Percentiles rank a stretch among this genome's conserved stretches.
These are phyloP conservation scores for Ciconia maguari DNA, from an alignment of 2,113 vertebrate genomes.

Conservation along the genomic window DNA sequence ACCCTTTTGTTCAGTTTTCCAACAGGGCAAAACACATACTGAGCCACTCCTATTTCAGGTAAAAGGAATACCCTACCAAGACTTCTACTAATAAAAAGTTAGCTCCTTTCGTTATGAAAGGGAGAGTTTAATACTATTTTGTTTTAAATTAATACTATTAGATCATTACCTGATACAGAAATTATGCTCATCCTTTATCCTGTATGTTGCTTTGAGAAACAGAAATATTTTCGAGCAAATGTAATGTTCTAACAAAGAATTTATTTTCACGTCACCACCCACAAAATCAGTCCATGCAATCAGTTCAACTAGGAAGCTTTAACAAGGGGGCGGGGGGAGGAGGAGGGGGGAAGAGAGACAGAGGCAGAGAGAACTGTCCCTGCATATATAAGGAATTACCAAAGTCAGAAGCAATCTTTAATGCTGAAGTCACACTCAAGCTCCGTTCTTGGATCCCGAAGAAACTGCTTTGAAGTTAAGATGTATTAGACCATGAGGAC, in stretches of 20 bases:
- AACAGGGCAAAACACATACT: neutral
- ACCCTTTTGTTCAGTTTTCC: neutral
- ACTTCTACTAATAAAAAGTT: neutral
- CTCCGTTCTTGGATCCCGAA: neutral
- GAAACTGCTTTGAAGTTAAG: constrained; percentile 17
- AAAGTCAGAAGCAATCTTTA: constrained; percentile 8
- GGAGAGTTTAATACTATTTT: neutral
- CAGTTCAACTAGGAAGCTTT: neutral
- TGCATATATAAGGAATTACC: neutral
- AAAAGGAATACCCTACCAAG: neutral
- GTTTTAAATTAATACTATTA: neutral
- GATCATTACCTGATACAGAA: neutral
- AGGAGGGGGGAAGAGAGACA: neutral
- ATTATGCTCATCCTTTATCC: neutral
- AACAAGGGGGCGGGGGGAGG: neutral
- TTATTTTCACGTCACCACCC: neutral
- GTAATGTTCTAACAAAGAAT: neutral
- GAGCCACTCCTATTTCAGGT: neutral
- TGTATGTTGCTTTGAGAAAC: neutral
- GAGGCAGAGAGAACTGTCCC: neutral
- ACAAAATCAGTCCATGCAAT: neutral
- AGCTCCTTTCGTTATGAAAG: neutral
- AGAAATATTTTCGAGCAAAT: neutral
- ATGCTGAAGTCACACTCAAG: neutral
- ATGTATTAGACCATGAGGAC: neutral